Evolutionary conservation across 2,113 vertebrate species (phyloP).

Genomic region (Xiphophorus couchianus): DNA sequence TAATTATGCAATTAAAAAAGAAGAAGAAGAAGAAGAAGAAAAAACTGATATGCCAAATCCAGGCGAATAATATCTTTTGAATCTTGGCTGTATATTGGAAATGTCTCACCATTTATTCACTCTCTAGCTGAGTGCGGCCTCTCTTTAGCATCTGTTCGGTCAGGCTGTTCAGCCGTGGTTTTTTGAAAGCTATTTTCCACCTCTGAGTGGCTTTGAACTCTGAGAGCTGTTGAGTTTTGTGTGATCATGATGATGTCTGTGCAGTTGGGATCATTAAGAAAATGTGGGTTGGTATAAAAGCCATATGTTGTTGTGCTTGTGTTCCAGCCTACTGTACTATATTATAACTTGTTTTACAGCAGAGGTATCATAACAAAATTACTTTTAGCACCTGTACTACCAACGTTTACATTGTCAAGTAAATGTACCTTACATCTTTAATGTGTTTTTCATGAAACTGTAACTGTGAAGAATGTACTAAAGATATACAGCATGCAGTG

Average conservation of each 20-base stretch:
- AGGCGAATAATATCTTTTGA: slow-evolving; percentile 22
- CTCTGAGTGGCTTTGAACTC: slow-evolving; percentile 26
- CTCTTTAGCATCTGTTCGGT: slow-evolving; percentile 30
- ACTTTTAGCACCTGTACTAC: not conserved
- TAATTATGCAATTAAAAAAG: slow-evolving; percentile 45
- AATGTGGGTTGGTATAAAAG: slow-evolving; percentile 4
- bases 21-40: not conserved
- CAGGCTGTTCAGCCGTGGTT: slow-evolving; percentile 2
- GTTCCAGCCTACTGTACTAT: not conserved
- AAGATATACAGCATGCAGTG: not conserved
- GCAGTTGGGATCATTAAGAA: slow-evolving; percentile 25
- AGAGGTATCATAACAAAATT: not conserved
- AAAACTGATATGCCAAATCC: slow-evolving; percentile 31
- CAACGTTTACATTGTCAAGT: not conserved
- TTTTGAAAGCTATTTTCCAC: slow-evolving; percentile 30
- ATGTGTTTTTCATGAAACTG: not conserved
- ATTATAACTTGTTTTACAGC: not conserved
- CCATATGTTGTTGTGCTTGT: slow-evolving; percentile 31
- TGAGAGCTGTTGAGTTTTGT: slow-evolving; percentile 29
- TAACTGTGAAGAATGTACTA: not conserved
- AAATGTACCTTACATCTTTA: not conserved
- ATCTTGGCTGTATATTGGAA: slow-evolving; percentile 19
- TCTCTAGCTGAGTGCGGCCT: slow-evolving; percentile 10
- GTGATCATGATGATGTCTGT: slow-evolving; percentile 23
- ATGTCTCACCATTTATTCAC: slow-evolving; percentile 12